These are phyloP conservation scores for Rhinoderma darwinii DNA, from an alignment of 2,113 vertebrate species.

Conservation along the genomic window DNA sequence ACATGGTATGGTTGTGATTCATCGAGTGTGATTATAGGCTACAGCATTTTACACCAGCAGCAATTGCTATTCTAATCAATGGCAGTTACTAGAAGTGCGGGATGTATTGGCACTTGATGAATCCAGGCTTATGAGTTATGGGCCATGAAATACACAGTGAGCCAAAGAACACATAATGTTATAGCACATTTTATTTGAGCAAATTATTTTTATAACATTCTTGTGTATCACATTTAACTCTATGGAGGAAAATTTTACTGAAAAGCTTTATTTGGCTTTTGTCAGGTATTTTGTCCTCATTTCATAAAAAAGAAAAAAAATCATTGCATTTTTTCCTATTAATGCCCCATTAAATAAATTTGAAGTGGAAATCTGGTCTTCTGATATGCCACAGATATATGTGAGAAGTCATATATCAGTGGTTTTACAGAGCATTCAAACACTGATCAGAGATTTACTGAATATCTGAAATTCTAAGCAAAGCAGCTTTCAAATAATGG, in stretches of 20 bases:
- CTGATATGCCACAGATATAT: background rate
- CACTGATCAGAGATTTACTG: background rate
- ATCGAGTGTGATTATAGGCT: background rate
- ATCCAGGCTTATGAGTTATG: slow-evolving; percentile 27
- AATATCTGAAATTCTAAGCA: background rate
- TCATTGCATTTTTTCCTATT: background rate
- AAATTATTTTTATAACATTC: slow-evolving; percentile 24
- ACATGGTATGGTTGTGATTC: background rate
- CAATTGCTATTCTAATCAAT: slow-evolving; percentile 32
- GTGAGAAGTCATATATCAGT: background rate
- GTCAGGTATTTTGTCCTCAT: background rate
- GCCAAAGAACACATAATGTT: slow-evolving; percentile 38
- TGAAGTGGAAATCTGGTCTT: background rate
- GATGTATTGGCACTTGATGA: slow-evolving; percentile 40
- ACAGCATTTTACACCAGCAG: slow-evolving; percentile 4
- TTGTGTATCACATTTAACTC: slow-evolving; percentile 33
- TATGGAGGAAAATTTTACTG: background rate
- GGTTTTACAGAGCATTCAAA: background rate
- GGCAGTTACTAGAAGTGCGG: slow-evolving; percentile 10
- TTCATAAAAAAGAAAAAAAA: background rate
- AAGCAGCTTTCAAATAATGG: too few species aligned
- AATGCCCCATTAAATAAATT: background rate
- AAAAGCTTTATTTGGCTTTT: background rate
- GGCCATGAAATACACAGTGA: slow-evolving; percentile 15
- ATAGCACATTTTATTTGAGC: slow-evolving; percentile 37